Base-by-base conservation (phyloP, 2,888 invertebrate species). In the Polyploca ridens region DNA sequence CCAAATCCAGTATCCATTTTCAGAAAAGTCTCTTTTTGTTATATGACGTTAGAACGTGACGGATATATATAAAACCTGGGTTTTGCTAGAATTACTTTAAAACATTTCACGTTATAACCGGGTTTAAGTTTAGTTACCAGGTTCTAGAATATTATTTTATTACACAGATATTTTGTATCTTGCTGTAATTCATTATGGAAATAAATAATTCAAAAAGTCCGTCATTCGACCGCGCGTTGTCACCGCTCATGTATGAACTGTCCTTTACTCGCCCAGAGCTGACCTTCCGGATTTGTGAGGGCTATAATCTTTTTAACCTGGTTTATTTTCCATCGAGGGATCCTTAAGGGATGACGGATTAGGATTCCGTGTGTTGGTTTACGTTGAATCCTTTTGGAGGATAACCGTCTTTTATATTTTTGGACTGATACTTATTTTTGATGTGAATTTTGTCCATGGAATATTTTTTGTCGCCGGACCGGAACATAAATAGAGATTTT, bases 281-380 rank as follows among this genome's bases (percentile, higher is more conserved):
- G 62, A 33, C 63, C 46, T 62, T 35, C 33, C n/a, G 64, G 66
- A 70, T 68, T 70, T 66, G 67, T 58, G 62, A 59, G 66, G 62
- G 63, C 66, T 68, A 68, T 68, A 70, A 66, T 68, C 65, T 67
- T 63, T 68, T 70, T 70, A 70, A 67, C 70, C 70, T 66, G 61
- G 66, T 66, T 63, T 65, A 63, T 68, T 65, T 66, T 57, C 41
- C 19, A 61, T 13, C 19, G 61, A 44, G 66, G 46, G 67, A 64
- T 63, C 27, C 63, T 64, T 64, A n/a, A 61, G 67, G 63, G 67
- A 66, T 58, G 58, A 44, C 11, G n/a, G 60, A 35, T 16, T 19
- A 27, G 41, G 61, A 44, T 61, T 27, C 27, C 4, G 19, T 41
- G 19, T 41, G 19, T 41, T 61, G 16, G 19, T 19, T 19, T 54